Evolutionary conservation across 2,888 invertebrate species (phyloP).

Genomic region (Trichacis sp.): DNA sequence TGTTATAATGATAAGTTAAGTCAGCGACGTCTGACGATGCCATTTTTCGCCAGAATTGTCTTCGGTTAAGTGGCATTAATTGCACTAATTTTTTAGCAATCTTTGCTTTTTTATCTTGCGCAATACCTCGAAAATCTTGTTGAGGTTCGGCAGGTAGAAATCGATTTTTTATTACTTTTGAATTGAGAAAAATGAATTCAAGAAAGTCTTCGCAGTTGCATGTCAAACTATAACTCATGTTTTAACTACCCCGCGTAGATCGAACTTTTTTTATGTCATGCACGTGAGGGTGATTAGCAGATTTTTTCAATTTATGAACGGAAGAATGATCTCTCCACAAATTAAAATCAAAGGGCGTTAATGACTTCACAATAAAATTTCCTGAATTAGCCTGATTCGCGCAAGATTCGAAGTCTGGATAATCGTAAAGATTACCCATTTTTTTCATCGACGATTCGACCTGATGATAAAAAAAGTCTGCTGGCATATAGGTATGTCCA

Average conservation of each 20-base stretch:
- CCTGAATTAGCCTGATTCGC: conserved; percentile 19
- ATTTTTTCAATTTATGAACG: conserved; percentile 10
- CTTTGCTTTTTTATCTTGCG: conserved; percentile 19
- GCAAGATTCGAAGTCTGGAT: conserved; percentile 16
- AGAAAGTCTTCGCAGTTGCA: conserved; percentile 8
- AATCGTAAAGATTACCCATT: conserved; percentile 23
- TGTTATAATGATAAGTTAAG: no score
- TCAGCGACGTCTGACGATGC: no score
- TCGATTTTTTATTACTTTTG: conserved; percentile 14
- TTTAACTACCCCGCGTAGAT: conserved; percentile 17
- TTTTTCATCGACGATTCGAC: conserved; percentile 22
- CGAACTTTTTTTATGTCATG: conserved; percentile 22
- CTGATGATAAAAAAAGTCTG: conserved; percentile 18
- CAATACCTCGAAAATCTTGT: conserved; percentile 12
- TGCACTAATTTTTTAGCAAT: no score
- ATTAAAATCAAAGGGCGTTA: conserved; percentile 6
- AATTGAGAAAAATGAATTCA: conserved; percentile 17
- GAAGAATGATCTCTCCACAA: conserved; percentile 13
- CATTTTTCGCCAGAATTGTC: no score
- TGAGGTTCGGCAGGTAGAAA: conserved; percentile 4
- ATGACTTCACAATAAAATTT: conserved; percentile 5
- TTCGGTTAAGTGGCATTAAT: no score
- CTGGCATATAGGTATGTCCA: conserved; percentile 21
- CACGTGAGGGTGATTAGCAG: conserved; percentile 1
- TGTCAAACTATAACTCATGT: conserved; percentile 7